Base-by-base conservation (phyloP, 2,888 invertebrate species). In the Cheilosia pagana region DNA sequence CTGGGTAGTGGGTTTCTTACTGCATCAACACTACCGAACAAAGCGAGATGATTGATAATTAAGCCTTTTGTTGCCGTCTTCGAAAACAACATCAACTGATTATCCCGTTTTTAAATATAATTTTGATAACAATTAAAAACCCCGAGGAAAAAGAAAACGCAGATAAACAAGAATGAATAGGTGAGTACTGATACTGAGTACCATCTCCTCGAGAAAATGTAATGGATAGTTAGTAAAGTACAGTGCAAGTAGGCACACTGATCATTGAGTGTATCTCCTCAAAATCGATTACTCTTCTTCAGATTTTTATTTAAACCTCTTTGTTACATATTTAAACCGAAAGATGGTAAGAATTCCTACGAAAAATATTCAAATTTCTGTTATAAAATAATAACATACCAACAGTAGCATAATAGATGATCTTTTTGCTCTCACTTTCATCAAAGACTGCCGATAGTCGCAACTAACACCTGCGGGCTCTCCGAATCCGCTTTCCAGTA, bases 371-470 rank as follows among this genome's bases (percentile, higher is more conserved):
- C 28, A 43, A 60, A 55, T 0, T 67, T 53, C 28, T 23, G 16
- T 67, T 60, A 60, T 72, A 16, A 16, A 16, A 16, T 5, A 41
- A 19, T 10, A 12, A 3, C 35, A 63, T 31, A 28, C 10, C 16
- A 28, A 48, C n/a, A n/a, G n/a, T n/a, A n/a, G n/a, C n/a, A 62
- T 23, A 7, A n/a, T 3, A 43, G 39, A n/a, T 23, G 23, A 50
- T 28, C 19, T 10, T 2, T 7, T 12, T 19, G 63, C 68, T 81
- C 55, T 75, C 43, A 39, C 23, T 81, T 75, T 52, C 75, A 63
- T 70, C 57, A 21, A 52, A 39, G 52, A 25, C 19, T 45, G 7
- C 8, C 52, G 45, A 70, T 35, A 59, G n/a, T 16, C 8, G 8
- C n/a, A 53, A 3, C 43, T 43, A 8, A 12, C 7, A 12, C 23